Evolutionary conservation across 2,113 vertebrate species (phyloP), one percentile per base, ranked within the genome.

Genomic region (Rhinolophus sinicus): DNA sequence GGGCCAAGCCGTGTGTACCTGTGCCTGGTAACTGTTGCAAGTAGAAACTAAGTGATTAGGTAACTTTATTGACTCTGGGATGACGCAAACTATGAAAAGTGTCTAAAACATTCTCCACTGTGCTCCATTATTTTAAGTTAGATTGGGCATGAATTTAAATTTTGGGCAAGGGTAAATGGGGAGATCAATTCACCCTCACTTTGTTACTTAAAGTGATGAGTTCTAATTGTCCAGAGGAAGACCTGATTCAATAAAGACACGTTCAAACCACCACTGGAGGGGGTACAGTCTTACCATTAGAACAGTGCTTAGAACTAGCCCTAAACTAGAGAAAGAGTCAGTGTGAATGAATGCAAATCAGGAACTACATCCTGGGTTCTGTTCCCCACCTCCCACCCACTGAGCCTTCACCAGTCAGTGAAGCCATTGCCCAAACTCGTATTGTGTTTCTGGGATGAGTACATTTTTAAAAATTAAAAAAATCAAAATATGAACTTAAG

Each of bases 111-210:
- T 64, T 88, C 58, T 76, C 69, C 19, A 75, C 12, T 75, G 35
- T 84, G 33, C 40, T 91, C 52, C 90, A 84, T 65, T 18, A 35
- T 76, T 91, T 95, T 35, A 93, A 44, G 70, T 92, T 81, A 80
- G 89, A 94, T 77, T 95, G 56, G 65, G 38, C 75, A 83, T 60
- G 10, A 91, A 83, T 40, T 95, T 86, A 69, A 75, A 73, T 73
- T 82, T 84, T 44, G 67, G 35, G 26, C 60, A 24, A 30, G 5
- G 24, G 50, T 65, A 9, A 30, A 7, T 44, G 69, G 35, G 3
- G 38, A 75, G 60, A 84, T 67, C 52, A 82, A 62, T 83, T 83
- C 19, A 54, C 21, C 3, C 65, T 81, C 14, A n/a, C 15, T 8
- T 52, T 90, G 38, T 54, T 67, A n/a, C 83, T 95, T 75, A 76